Conservation (phyloP, 2,888 invertebrate genomes). For the Synergus gifuensis region DNA sequence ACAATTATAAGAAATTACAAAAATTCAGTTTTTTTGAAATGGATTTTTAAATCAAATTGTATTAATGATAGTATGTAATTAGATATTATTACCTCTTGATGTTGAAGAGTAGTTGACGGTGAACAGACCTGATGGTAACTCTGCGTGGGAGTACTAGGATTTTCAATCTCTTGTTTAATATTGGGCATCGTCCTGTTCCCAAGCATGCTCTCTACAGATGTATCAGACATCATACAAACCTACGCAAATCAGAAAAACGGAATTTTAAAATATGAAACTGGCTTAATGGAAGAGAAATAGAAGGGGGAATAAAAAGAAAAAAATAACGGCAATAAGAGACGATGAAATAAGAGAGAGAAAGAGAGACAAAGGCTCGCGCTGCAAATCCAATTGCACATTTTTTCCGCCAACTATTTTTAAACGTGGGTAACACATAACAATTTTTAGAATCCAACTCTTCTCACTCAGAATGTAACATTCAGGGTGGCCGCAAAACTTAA, state of each 20-base stretch:
- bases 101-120: constrained; percentile 76
- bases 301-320: constrained; percentile 36
- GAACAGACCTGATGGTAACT: constrained; percentile 76
- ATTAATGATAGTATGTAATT: constrained; percentile 6
- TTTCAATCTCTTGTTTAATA: constrained; percentile 82
- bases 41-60: too few species aligned
- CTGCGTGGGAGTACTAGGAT: constrained; percentile 73
- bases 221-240: constrained; percentile 86
- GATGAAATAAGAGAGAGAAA: not conserved
- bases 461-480: too few species aligned
- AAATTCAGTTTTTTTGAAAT: too few species aligned
- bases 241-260: constrained; percentile 65
- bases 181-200: constrained; percentile 77
- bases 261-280: not conserved
- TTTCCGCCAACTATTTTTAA: constrained; percentile 71
- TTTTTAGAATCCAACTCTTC: constrained; percentile 70
- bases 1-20: too few species aligned
- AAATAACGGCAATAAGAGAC: constrained; percentile 5
- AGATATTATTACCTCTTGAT: constrained; percentile 72
- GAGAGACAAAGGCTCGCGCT: constrained; percentile 45
- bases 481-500: too few species aligned
- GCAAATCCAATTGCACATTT: constrained; percentile 66
- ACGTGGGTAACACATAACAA: constrained; percentile 65
- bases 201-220: constrained; percentile 71
- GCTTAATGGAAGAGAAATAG: constrained; percentile 37